Conservation (phyloP, 35 echinoderm and acorn worm genomes). For the Holothuria glaberrima region DNA sequence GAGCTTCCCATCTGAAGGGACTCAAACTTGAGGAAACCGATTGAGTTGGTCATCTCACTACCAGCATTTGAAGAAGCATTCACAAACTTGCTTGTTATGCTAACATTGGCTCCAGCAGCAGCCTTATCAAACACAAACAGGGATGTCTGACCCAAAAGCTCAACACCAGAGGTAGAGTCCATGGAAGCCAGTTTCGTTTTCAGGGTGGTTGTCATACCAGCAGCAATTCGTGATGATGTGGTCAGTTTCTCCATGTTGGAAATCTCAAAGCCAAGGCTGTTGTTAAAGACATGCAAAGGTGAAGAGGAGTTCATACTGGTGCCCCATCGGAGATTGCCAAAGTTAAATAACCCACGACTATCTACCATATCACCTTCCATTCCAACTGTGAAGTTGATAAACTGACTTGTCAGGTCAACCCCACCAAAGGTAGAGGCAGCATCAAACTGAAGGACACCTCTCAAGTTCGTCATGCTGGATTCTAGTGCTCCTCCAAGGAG, state of each 20-base stretch:
- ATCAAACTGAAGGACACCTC: constrained; percentile 54
- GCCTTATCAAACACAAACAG: constrained; percentile 4
- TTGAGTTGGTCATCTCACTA: constrained; percentile 22
- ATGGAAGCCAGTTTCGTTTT: not conserved
- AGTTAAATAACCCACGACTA: constrained; percentile 46
- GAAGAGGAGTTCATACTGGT: constrained; percentile 30
- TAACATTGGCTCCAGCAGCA: constrained; percentile 13
- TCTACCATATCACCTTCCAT: constrained; percentile 22
- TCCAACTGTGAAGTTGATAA: constrained; percentile 53
- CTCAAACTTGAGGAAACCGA: not conserved
- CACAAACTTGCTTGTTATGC: not conserved
- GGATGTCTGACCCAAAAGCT: constrained; percentile 18
- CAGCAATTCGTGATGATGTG: not conserved
- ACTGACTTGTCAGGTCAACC: constrained; percentile 41
- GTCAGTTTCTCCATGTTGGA: not conserved
- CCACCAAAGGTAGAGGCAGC: constrained; percentile 12
- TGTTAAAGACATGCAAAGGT: not conserved
- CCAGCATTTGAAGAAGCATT: constrained; percentile 3
- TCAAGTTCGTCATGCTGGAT: constrained; percentile 11
- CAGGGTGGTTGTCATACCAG: constrained; percentile 12
- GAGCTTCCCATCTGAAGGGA: not conserved
- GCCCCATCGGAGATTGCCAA: constrained; percentile 44
- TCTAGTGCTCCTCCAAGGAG: not conserved
- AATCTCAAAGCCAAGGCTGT: constrained; percentile 16
- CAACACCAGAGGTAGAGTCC: not conserved